Conservation (phyloP, 2,113 vertebrate genomes). For the Rafetus swinhoei region DNA sequence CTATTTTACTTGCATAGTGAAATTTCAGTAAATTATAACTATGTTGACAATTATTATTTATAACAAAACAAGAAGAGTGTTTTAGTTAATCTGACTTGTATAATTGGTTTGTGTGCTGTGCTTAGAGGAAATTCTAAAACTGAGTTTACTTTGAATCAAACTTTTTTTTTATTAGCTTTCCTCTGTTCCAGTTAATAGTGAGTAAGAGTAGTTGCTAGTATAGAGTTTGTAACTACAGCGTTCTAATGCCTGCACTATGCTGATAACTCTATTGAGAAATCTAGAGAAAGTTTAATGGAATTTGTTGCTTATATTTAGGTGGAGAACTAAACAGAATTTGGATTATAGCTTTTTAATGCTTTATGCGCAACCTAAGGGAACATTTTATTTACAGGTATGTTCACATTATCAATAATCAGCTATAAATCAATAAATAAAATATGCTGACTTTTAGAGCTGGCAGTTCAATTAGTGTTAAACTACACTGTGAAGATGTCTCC, state of each 20-base stretch:
- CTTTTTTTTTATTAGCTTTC: not conserved
- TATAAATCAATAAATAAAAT: not conserved
- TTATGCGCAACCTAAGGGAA: constrained; percentile 89
- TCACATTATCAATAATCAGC: constrained; percentile 12
- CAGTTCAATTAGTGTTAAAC: not conserved
- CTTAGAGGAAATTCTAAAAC: not conserved
- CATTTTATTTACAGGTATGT: constrained; percentile 91
- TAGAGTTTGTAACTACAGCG: not conserved
- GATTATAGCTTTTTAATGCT: constrained; percentile 95
- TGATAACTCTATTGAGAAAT: not conserved
- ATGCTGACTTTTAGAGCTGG: not conserved
- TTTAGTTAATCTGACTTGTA: not conserved
- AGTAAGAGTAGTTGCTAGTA: not conserved
- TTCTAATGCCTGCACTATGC: not conserved
- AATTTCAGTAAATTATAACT: not conserved
- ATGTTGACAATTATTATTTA: not conserved
- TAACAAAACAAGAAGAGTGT: not conserved
- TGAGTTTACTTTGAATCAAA: not conserved
- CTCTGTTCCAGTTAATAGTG: not conserved
- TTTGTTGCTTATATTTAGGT: constrained; percentile 80
- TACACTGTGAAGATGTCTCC: fast-evolving
- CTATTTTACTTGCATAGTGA: not conserved
- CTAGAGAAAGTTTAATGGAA: constrained; percentile 37
- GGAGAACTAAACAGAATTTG: constrained; percentile 90
- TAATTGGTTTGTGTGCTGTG: not conserved